Percentiles rank a stretch among this genome's conserved stretches.
Conservation (phyloP, 2,888 invertebrate species). For the Ormyrus thymus region DNA sequence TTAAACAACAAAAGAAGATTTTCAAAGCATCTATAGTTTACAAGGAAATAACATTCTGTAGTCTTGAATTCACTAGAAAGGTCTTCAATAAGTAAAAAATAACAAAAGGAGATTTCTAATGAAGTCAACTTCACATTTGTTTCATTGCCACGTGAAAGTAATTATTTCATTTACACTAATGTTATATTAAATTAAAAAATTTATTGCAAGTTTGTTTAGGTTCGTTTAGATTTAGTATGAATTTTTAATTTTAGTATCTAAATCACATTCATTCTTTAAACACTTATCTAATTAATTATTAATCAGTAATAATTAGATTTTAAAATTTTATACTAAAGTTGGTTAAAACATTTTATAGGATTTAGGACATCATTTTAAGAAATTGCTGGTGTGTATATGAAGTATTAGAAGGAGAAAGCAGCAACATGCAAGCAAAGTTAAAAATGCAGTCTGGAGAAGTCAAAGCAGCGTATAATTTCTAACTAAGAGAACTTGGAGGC, state of each 20-base stretch:
- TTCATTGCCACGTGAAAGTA: too few relatives aligned
- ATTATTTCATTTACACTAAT: too few relatives aligned
- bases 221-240: too few relatives aligned
- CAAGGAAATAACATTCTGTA: neutral
- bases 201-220: too few relatives aligned
- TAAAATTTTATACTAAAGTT: conserved; percentile 1
- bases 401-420: conserved; percentile 32
- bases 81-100: too few relatives aligned
- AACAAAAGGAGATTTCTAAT: too few relatives aligned
- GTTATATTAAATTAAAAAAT: too few relatives aligned
- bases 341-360: neutral
- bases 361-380: neutral
- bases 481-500: conserved; percentile 22
- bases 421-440: conserved; percentile 34
- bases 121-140: too few relatives aligned
- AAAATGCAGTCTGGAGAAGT: conserved; percentile 10
- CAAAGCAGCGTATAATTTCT: conserved; percentile 30
- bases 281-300: neutral
- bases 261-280: neutral
- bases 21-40: neutral
- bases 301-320: neutral
- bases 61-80: too few relatives aligned
- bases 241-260: neutral
- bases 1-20: conserved; percentile 5
- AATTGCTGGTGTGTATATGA: conserved; percentile 8